Percentiles rank a stretch among this genome's conserved stretches.
Evolutionary conservation across 2,113 vertebrate genomes (phyloP).

Genomic region (Scomber japonicus): DNA sequence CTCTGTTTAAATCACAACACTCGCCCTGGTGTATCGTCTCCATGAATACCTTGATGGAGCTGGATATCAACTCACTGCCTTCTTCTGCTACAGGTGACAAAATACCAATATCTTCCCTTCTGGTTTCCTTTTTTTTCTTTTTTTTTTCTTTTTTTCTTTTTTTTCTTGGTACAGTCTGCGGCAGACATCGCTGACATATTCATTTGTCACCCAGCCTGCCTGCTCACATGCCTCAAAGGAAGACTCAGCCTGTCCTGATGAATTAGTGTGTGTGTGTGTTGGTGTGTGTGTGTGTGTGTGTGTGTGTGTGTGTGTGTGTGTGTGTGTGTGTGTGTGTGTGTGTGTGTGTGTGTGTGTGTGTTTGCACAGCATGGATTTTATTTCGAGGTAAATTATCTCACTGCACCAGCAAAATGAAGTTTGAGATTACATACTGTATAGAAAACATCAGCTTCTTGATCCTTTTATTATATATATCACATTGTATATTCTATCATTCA

Average conservation of each 20-base stretch:
- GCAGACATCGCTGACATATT: conserved; percentile 14
- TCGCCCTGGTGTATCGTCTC: background rate
- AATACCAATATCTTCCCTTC: background rate
- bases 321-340: background rate
- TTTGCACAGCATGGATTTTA: background rate
- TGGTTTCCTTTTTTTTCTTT: background rate
- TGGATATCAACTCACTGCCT: background rate
- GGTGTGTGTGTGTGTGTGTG: background rate
- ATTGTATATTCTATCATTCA: too few species aligned
- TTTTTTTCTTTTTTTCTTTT: background rate
- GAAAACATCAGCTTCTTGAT: too few species aligned
- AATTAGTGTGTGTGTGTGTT: background rate
- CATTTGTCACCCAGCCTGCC: conserved; percentile 17
- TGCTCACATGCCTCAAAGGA: conserved; percentile 4
- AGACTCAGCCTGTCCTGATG: conserved; percentile 14
- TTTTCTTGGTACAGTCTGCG: conserved; percentile 21
- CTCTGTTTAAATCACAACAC: background rate
- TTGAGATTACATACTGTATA: too few species aligned
- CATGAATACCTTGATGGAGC: conserved; percentile 41
- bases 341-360: too few species aligned
- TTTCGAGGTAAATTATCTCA: background rate
- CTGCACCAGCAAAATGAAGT: background rate
- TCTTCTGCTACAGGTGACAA: conserved; percentile 30
- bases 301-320: background rate
- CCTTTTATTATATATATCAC: too few species aligned